phyloP scores from a whole-genome alignment of 2,888 invertebrate species.

The Argyresthia albistria region DNA sequence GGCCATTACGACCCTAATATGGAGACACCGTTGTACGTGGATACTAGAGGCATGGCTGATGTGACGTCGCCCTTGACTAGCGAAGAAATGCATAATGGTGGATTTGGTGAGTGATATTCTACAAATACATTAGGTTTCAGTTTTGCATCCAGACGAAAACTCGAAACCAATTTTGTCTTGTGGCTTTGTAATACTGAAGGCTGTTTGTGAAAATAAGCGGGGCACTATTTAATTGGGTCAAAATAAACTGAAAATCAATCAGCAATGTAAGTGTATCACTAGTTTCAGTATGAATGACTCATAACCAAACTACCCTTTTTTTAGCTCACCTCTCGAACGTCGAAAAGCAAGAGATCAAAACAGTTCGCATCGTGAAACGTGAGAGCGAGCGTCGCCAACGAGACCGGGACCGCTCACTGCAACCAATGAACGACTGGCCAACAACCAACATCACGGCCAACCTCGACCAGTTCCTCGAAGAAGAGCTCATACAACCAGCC shows the following conservation, averaged over 20 bases:
- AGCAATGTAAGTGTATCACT: not conserved
- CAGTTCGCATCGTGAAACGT: slow-evolving; percentile 93
- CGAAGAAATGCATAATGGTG: slow-evolving; percentile 50
- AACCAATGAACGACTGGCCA: slow-evolving; percentile 63
- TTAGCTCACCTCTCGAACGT: slow-evolving; percentile 78
- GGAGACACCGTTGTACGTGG: slow-evolving; percentile 78
- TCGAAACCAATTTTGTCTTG: too few relatives aligned
- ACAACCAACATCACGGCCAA: slow-evolving; percentile 48
- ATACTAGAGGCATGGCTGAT: slow-evolving; percentile 66
- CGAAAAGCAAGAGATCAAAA: slow-evolving; percentile 92
- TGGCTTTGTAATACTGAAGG: too few relatives aligned
- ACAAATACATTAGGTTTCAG: too few relatives aligned
- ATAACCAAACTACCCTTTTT: slow-evolving; percentile 14
- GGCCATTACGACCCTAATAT: slow-evolving; percentile 21
- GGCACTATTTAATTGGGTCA: too few relatives aligned
- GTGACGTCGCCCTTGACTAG: slow-evolving; percentile 50
- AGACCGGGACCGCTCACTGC: slow-evolving; percentile 79
- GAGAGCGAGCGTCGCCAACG: slow-evolving; percentile 90
- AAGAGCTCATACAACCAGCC: slow-evolving; percentile 51
- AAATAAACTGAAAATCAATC: too few relatives aligned
- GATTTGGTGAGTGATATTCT: slow-evolving; percentile 36
- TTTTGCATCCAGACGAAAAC: too few relatives aligned
- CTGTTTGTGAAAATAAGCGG: too few relatives aligned
- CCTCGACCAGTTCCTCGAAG: slow-evolving; percentile 62
- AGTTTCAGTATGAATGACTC: not conserved